phyloP scores from a whole-genome alignment of 2,113 vertebrate species.

The Agelaius tricolor region DNA sequence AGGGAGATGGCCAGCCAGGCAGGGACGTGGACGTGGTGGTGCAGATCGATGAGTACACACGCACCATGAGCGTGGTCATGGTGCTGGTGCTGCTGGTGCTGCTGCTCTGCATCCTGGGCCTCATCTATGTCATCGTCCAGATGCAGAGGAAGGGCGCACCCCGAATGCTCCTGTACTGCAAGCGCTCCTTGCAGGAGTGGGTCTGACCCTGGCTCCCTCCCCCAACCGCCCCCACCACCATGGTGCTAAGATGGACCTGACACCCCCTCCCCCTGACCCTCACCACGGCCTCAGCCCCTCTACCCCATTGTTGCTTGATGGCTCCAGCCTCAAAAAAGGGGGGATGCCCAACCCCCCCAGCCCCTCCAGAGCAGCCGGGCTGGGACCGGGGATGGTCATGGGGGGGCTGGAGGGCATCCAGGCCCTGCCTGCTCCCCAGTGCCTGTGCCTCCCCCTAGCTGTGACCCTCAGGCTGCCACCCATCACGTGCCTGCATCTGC shows the following conservation, averaged over 20 bases:
- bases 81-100: constrained; percentile 89
- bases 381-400: background rate
- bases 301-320: background rate
- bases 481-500: background rate
- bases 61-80: constrained; percentile 90
- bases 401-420: background rate
- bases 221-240: constrained; percentile 25
- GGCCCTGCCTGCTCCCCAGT: background rate
- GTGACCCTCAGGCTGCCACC: background rate
- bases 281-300: background rate
- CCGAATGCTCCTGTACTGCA: constrained; percentile 91
- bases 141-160: constrained; percentile 94
- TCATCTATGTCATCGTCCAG: constrained; percentile 91
- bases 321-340: background rate
- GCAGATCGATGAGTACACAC: constrained; percentile 89
- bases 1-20: constrained; percentile 15
- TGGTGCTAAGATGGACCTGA: constrained; percentile 81
- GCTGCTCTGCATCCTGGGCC: constrained; percentile 90
- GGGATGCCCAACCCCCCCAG: background rate
- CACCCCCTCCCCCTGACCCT: background rate
- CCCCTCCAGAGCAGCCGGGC: background rate
- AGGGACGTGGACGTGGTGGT: constrained; percentile 91
- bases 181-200: constrained; percentile 97
- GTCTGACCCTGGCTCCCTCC: constrained; percentile 81
- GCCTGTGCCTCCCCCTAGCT: background rate